Base-by-base conservation (phyloP, 2,888 invertebrate species). In the Macrophya annulata region DNA sequence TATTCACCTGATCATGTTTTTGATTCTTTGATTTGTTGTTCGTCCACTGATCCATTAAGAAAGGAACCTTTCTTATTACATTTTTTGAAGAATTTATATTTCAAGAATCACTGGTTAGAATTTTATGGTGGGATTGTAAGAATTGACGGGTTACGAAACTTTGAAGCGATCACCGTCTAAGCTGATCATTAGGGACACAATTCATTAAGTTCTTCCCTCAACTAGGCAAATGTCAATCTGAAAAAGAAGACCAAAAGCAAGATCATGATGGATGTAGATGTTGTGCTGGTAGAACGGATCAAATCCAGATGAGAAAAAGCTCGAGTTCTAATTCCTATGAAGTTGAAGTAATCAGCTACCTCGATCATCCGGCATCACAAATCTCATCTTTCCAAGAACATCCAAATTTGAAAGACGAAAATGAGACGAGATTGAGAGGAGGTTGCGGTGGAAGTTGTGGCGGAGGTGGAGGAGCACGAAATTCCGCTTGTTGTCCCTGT, bases 391-490 rank as follows among this genome's bases (percentile, higher is more conserved):
- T 37, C 55, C n/a, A 74, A 4, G n/a, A 45, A 74, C 8, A 4
- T 1, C 12, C 1, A 45, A 74, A 51, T 51, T 51, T 8, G 0
- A 8, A 43, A 4, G 81, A 81, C 12, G 81, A 81, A 81, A 43
- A 81, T 51, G 81, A 81, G 43, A 81, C 5, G 21, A 59, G 81
- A 59, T 62, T 81, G 81, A 81, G 81, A 21, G 81, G 81, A 4
- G 81, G 81, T 85, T 86, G 87, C 81, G 87, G 87, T 71, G 85
- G 85, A 68, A 86, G 87, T 85, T 86, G 87, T 83, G 87, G 87
- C 62, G 85, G 85, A 68, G 86, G 87, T 85, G 86, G 86, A 86
- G 85, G 85, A 79, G 87, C 62, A 62, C 85, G 85, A 84, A 81
- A 62, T 17, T 81, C 21, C 5, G 43, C 43, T 59, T 59, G 51